Conservation (phyloP, 2,113 vertebrate genomes). For the Platysternon megacephalum region DNA sequence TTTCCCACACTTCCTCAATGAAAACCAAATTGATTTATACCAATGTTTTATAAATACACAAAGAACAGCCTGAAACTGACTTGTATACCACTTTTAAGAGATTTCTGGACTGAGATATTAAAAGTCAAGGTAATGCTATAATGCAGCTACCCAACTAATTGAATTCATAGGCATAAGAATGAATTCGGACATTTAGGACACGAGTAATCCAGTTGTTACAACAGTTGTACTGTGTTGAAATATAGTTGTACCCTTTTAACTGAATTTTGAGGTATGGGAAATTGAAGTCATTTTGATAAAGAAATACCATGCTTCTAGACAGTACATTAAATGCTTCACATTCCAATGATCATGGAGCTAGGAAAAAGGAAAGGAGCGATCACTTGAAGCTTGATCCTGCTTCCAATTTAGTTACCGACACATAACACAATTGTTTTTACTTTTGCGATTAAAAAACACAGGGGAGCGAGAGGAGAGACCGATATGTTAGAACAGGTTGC, state of each 20-base stretch:
- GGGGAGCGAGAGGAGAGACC: neutral
- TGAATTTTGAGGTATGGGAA: neutral
- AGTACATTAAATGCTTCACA: neutral
- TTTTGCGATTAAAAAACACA: neutral
- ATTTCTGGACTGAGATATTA: neutral
- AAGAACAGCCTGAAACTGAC: neutral
- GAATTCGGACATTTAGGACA: neutral
- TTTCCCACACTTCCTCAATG: neutral
- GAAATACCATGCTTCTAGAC: neutral
- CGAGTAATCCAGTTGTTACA: neutral
- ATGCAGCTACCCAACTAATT: neutral
- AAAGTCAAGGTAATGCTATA: neutral
- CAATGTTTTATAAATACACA: neutral
- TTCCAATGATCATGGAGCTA: rapidly evolving
- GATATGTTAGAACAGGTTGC: neutral
- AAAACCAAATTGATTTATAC: neutral
- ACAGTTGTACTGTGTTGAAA: neutral
- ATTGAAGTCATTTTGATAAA: neutral
- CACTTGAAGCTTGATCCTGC: neutral
- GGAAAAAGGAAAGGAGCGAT: neutral
- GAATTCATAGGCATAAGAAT: neutral
- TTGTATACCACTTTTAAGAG: neutral
- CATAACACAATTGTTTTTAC: neutral
- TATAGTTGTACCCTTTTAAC: neutral
- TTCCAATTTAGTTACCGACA: neutral